Evolutionary conservation across 2,888 invertebrate species (phyloP).

Genomic region (Drosophila picticornis): DNA sequence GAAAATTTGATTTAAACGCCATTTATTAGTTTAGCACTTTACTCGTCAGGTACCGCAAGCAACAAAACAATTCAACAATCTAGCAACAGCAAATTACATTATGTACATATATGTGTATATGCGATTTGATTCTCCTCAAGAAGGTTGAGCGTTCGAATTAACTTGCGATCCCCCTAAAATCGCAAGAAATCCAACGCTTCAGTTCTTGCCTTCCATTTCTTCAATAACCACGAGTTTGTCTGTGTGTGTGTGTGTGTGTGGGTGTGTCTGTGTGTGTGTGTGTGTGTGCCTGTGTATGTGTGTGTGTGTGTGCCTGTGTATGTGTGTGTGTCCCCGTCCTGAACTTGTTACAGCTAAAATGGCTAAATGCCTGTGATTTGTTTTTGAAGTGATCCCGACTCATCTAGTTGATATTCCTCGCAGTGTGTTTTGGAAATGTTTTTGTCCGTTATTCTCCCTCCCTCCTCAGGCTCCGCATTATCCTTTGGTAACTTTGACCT

Average conservation of each 20-base stretch:
- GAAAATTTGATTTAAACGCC: neutral
- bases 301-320: neutral
- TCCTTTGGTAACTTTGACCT: neutral
- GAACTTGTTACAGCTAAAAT: neutral
- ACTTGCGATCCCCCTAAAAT: slow-evolving; percentile 57
- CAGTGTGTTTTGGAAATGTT: neutral
- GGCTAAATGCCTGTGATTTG: neutral
- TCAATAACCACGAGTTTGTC: neutral
- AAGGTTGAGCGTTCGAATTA: slow-evolving; percentile 15
- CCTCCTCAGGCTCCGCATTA: neutral
- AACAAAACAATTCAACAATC: slow-evolving; percentile 19
- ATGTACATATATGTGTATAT: neutral
- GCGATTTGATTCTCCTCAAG: neutral
- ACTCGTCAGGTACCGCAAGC: slow-evolving; percentile 32
- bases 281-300: neutral
- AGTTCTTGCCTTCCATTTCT: slow-evolving; percentile 19
- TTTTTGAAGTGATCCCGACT: neutral
- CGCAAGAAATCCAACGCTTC: slow-evolving; percentile 37
- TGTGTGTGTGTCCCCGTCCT: slow-evolving; percentile 1
- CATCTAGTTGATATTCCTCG: neutral
- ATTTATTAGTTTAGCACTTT: slow-evolving; percentile 24
- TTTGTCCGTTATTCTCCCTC: neutral
- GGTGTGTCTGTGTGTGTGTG: neutral
- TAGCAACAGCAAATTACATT: slow-evolving; percentile 32
- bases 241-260: neutral